phyloP scores from a whole-genome alignment of 1,140 invertebrate genomes.

The Steinernema feltiae region DNA sequence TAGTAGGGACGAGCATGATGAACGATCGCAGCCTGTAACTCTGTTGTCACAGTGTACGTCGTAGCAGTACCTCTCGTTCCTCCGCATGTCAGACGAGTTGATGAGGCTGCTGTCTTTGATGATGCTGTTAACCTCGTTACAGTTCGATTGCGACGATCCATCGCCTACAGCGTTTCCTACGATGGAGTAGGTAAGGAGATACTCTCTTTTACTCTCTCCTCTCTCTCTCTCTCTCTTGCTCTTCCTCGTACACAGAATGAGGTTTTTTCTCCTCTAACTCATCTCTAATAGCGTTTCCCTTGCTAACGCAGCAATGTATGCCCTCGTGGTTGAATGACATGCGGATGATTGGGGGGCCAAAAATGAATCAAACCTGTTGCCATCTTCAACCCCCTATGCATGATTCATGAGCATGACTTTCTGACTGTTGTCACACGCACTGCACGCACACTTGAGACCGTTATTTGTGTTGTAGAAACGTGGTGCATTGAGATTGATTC shows the following conservation, averaged over 20 bases:
- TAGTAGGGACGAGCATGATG: too few relatives aligned
- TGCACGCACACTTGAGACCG: background rate
- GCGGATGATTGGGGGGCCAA: background rate
- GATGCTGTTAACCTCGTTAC: slow-evolving; percentile 31
- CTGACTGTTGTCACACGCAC: background rate
- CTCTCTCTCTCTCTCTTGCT: too few relatives aligned
- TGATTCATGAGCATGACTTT: background rate
- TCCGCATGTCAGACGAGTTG: too few relatives aligned
- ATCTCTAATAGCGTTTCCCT: slow-evolving; percentile 13
- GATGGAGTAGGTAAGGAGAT: slow-evolving; percentile 8
- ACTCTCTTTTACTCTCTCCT: background rate
- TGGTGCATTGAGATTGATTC: too few relatives aligned
- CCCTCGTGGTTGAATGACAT: background rate
- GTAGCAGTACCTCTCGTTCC: background rate
- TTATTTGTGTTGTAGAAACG: background rate
- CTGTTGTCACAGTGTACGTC: background rate
- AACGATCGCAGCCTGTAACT: too few relatives aligned
- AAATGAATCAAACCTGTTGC: background rate
- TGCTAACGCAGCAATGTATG: background rate
- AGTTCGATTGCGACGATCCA: slow-evolving; percentile 51
- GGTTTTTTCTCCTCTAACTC: too few relatives aligned
- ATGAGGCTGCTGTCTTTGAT: too few relatives aligned
- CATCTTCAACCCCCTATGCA: background rate
- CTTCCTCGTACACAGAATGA: too few relatives aligned
- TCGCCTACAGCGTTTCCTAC: slow-evolving; percentile 39